These are phyloP conservation scores for Nothoprocta pentlandii DNA, from an alignment of 2,113 vertebrate genomes.

Conservation along the genomic window DNA sequence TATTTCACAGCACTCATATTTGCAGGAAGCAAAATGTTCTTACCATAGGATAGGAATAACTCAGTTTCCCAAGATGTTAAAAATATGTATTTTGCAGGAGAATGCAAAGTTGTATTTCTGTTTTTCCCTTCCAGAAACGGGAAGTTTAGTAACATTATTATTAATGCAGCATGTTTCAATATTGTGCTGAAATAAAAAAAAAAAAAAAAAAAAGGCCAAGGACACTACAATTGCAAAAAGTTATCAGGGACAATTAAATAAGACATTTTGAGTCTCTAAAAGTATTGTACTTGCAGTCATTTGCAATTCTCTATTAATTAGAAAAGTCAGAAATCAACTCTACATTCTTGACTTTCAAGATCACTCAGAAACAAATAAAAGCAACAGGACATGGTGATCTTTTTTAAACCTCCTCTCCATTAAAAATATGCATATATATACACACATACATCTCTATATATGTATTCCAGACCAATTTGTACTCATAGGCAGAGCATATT, in stretches of 20 bases:
- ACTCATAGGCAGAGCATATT: conserved; percentile 25
- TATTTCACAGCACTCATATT: not conserved
- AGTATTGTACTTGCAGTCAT: not conserved
- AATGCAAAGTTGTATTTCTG: not conserved
- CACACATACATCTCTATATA: too few relatives aligned
- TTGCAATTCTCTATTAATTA: not conserved
- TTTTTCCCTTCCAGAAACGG: not conserved
- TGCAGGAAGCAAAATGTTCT: conserved; percentile 22
- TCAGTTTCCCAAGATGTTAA: conserved; percentile 31
- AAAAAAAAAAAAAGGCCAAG: not conserved
- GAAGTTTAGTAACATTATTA: not conserved
- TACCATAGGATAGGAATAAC: not conserved
- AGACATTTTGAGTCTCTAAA: not conserved
- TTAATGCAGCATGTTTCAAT: not conserved
- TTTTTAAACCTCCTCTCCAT: conserved; percentile 1
- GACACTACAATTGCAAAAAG: not conserved
- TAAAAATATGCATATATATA: not conserved
- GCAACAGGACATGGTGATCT: not conserved
- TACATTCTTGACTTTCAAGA: not conserved
- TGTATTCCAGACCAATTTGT: not conserved
- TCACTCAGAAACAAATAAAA: conserved; percentile 25
- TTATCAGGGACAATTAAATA: not conserved
- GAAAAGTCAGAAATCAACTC: not conserved
- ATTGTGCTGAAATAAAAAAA: not conserved
- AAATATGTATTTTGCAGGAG: not conserved